Base-by-base conservation (phyloP, 2,888 invertebrate species). In the Megaustenia siamemsis region DNA sequence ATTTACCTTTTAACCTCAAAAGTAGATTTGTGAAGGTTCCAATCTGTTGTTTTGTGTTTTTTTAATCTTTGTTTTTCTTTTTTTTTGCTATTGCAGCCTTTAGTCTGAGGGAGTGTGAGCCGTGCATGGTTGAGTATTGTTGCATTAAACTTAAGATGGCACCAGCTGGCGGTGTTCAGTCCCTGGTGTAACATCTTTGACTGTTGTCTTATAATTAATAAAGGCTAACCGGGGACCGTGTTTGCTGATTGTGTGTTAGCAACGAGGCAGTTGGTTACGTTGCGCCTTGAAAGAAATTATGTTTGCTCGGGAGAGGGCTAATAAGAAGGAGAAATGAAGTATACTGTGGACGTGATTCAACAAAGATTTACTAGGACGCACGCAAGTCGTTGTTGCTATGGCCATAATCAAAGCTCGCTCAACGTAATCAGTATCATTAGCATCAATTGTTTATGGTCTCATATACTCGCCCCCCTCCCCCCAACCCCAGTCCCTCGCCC, bases 171-270 rank as follows among this genome's bases (percentile, higher is more conserved):
- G 69, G 43, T 38, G 21, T 18, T 40, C 43, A 69, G n/a, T 8
- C 45, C 6, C 28, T 5, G 45, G 18, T 40, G 77, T 43, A 77
- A 77, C 77, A 63, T 60, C 77, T 77, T 77, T 60, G 24, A 77
- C 63, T 77, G 60, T 43, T 77, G 63, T 40, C 56, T 60, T 68
- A 53, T 68, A 68, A 80, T 80, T 80, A 80, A 68, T 49, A 45
- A 68, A 2, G 15, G 80, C 24, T 53, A 78, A 80, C 66, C 21
- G 12, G 18, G 38, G 35, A 45, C 8, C 15, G 8, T 66, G 49
- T 66, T 66, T 38, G 21, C 32, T 66, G 63, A 43, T 21, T 43
- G 45, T 81, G n/a, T 56, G 69, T 6, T 45, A 8, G 15, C 4
- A 8, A 28, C 28, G 45, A 45, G 45, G 21, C 71, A 28, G 28